Conservation (phyloP, 2,888 invertebrate genomes). For the Tridacna gigas region DNA sequence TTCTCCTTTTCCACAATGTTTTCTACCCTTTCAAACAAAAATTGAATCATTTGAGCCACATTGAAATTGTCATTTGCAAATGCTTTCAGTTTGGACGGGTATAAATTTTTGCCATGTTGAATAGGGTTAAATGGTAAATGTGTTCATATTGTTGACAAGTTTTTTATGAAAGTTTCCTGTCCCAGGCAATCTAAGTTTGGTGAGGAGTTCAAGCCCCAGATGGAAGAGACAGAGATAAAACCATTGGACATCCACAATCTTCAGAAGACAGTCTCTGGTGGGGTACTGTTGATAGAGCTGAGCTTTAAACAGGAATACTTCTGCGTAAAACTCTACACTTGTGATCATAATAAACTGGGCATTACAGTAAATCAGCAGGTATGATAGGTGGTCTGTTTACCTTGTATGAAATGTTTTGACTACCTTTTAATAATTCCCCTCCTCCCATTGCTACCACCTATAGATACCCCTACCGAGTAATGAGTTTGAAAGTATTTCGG, state of each 20-base stretch:
- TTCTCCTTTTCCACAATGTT: no score
- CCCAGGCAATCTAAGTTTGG: slow-evolving; percentile 6
- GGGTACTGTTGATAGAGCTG: slow-evolving; percentile 90
- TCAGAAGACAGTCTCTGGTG: slow-evolving; percentile 89
- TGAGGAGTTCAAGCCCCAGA: slow-evolving; percentile 17
- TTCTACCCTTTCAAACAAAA: no score
- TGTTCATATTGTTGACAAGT: no score
- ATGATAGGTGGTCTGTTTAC: slow-evolving; percentile 22
- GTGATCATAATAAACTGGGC: slow-evolving; percentile 87
- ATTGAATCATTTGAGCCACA: no score
- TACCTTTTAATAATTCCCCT: no score
- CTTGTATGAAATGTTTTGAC: not conserved
- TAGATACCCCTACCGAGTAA: no score
- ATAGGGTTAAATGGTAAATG: no score
- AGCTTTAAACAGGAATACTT: slow-evolving; percentile 90
- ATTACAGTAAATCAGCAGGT: slow-evolving; percentile 80
- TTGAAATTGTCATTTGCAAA: no score
- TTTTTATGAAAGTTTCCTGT: not conserved
- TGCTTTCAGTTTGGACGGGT: no score
- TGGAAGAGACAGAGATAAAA: slow-evolving; percentile 49
- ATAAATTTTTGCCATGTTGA: no score
- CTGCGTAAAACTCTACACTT: slow-evolving; percentile 89
- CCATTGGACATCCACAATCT: slow-evolving; percentile 85
- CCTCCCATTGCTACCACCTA: no score
- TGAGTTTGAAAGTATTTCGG: no score